phyloP scores from a whole-genome alignment of 1,140 invertebrate genomes.

The Nilaparvata lugens region DNA sequence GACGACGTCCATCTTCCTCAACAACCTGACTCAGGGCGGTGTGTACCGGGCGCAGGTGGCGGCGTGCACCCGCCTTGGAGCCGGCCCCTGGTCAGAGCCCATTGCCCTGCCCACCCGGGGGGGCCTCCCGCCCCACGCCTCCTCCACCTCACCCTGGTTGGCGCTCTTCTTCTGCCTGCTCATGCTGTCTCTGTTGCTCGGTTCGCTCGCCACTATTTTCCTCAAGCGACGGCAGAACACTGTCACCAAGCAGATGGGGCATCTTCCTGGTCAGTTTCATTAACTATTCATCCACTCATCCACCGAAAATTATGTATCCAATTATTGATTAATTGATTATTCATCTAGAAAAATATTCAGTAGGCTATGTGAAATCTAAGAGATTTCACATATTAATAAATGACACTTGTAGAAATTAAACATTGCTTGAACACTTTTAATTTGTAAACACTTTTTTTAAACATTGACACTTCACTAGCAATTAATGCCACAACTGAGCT shows the following conservation, averaged over 20 bases:
- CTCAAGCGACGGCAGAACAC: slow-evolving; percentile 52
- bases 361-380: neutral
- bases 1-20: slow-evolving; percentile 59
- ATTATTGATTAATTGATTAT: too few relatives aligned
- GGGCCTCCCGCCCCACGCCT: slow-evolving; percentile 10
- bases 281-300: too few relatives aligned
- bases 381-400: too few relatives aligned
- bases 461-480: too few relatives aligned
- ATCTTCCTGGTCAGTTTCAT: slow-evolving; percentile 25
- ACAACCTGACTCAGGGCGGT: slow-evolving; percentile 57
- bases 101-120: slow-evolving; percentile 45
- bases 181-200: slow-evolving; percentile 52
- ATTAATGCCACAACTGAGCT: too few relatives aligned
- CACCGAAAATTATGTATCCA: too few relatives aligned
- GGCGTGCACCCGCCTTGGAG: slow-evolving; percentile 56
- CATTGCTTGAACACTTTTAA: too few relatives aligned
- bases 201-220: slow-evolving; percentile 43
- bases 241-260: slow-evolving; percentile 31
- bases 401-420: too few relatives aligned
- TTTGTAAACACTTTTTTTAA: too few relatives aligned
- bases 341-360: too few relatives aligned
- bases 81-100: slow-evolving; percentile 55
- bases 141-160: slow-evolving; percentile 59
- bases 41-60: slow-evolving; percentile 62
- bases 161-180: slow-evolving; percentile 60